Evolutionary conservation across 2,797 vertebrate genomes (phyloP).

Genomic region (Catostomus latipinnis): DNA sequence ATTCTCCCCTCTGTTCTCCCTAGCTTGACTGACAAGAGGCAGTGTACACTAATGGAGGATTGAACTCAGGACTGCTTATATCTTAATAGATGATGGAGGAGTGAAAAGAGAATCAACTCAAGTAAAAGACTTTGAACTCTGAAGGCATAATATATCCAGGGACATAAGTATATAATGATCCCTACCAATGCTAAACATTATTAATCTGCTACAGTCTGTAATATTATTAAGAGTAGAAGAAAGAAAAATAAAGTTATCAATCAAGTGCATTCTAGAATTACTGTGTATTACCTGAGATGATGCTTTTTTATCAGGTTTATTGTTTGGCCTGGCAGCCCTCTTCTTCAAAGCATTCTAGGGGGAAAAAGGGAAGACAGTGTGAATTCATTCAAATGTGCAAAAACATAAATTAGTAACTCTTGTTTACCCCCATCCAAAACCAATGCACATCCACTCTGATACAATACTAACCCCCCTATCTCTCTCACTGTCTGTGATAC

Average conservation of each 20-base stretch:
- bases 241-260: neutral
- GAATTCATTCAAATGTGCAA: conserved; percentile 35
- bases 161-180: neutral
- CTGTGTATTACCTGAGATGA: conserved; percentile 83
- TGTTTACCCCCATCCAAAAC: neutral
- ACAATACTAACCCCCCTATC: neutral
- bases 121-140: conserved; percentile 1
- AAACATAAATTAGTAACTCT: conserved; percentile 15
- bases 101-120: neutral
- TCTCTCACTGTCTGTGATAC: conserved; percentile 43
- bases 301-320: conserved; percentile 92
- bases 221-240: conserved; percentile 1
- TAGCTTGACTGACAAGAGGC: neutral
- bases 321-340: conserved; percentile 85
- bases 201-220: neutral
- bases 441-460: neutral
- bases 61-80: neutral
- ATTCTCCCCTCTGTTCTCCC: neutral
- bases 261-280: neutral
- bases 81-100: neutral
- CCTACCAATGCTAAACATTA: neutral
- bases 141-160: neutral
- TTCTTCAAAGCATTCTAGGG: conserved; percentile 93
- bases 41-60: neutral
- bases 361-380: conserved; percentile 48